Evolutionary conservation across 2,888 invertebrate genomes (phyloP).

Genomic region (Macrophya annulata): DNA sequence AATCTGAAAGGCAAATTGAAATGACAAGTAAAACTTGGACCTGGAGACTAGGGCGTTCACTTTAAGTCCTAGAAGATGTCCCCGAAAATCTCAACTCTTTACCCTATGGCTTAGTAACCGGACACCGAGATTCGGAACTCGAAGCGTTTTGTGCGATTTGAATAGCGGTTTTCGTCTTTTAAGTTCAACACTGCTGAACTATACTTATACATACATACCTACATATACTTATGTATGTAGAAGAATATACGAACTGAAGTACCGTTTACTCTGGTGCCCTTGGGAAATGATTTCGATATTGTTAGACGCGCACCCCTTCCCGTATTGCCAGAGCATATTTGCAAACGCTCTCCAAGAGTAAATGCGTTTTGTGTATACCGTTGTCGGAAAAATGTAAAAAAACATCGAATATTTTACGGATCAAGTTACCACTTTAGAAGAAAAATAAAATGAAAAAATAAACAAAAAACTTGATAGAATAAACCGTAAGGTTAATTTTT

Average conservation of each 20-base stretch:
- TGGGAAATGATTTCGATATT: slow-evolving; percentile 53
- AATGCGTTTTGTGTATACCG: slow-evolving; percentile 23
- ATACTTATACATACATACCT: neutral
- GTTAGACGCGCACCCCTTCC: slow-evolving; percentile 30
- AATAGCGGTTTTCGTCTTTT: slow-evolving; percentile 64
- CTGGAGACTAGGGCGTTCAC: neutral
- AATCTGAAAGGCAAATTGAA: slow-evolving; percentile 53
- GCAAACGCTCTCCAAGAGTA: slow-evolving; percentile 49
- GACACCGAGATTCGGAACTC: slow-evolving; percentile 57
- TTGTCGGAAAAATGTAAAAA: slow-evolving; percentile 50
- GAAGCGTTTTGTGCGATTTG: slow-evolving; percentile 67
- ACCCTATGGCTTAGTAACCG: slow-evolving; percentile 75
- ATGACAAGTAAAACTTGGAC: slow-evolving; percentile 28
- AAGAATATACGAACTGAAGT: slow-evolving; percentile 39
- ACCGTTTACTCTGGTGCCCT: slow-evolving; percentile 49
- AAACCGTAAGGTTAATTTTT: neutral
- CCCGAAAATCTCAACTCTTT: slow-evolving; percentile 72
- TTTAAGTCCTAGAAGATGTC: slow-evolving; percentile 46
- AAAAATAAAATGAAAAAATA: neutral
- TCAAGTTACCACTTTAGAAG: neutral
- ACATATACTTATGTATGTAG: neutral
- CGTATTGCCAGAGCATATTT: slow-evolving; percentile 47
- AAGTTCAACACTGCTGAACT: slow-evolving; percentile 55
- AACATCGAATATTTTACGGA: slow-evolving; percentile 27
- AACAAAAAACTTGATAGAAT: neutral